A percentile compares a stretch with the other conserved stretches of the same genome.
Evolutionary conservation across 2,888 invertebrate species (phyloP).

Genomic region (Spilarctia lutea): DNA sequence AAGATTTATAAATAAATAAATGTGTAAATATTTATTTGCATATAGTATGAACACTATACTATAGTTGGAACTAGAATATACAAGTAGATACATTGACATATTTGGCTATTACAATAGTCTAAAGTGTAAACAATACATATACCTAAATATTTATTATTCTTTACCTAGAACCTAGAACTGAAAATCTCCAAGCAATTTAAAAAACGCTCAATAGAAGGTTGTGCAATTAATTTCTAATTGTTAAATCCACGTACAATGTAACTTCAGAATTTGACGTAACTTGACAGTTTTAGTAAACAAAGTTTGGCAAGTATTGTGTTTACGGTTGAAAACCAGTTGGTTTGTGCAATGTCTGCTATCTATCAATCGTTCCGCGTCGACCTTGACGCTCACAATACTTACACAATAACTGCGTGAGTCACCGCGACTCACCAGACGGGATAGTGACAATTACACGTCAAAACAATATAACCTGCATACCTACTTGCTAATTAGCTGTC

Average conservation of each 20-base stretch:
- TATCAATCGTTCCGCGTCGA: slow-evolving; percentile 51
- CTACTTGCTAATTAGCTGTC: slow-evolving; percentile 34
- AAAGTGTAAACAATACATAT: not conserved
- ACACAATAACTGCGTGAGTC: slow-evolving; percentile 60
- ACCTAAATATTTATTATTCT: not conserved
- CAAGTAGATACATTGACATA: not conserved
- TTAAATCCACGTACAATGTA: slow-evolving; percentile 15
- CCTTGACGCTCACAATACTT: slow-evolving; percentile 56
- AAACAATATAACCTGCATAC: slow-evolving; percentile 56
- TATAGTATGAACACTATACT: not conserved
- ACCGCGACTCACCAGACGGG: slow-evolving; percentile 58
- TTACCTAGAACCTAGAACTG: not conserved
- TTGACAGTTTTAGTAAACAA: slow-evolving; percentile 24
- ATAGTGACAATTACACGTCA: slow-evolving; percentile 58
- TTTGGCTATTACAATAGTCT: not conserved
- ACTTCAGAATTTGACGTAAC: slow-evolving; percentile 18
- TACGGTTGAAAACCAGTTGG: slow-evolving; percentile 34
- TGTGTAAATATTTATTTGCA: no score
- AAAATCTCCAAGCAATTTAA: slow-evolving; percentile 50
- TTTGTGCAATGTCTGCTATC: slow-evolving; percentile 43
- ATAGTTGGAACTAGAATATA: not conserved
- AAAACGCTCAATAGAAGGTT: not conserved
- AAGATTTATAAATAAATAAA: no score
- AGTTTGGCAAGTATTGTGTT: slow-evolving; percentile 37
- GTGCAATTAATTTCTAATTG: slow-evolving; percentile 10